Base-by-base conservation (phyloP, 2,797 vertebrate species). In the Cirrhinus mrigala region DNA sequence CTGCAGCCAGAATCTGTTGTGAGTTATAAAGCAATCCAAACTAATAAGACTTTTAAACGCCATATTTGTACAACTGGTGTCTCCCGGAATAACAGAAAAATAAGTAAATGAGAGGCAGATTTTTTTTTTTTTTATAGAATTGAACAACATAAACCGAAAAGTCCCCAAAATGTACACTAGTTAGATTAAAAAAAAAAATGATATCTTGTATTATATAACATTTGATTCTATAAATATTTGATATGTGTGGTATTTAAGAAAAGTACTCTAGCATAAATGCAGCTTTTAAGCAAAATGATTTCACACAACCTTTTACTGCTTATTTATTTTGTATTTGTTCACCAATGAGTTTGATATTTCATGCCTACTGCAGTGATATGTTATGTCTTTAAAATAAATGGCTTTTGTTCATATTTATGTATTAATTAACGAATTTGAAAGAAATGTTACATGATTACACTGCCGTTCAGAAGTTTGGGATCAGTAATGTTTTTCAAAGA, bases 1-100 rank as follows among this genome's bases (percentile, higher is more conserved):
- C 64, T 60, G 52, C 37, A 70, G 74, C 75, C 46, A 10, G 60
- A 70, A 79, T 84, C 37, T 78, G 83, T 50, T 82, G 3, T 46
- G 20, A 76, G 71, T 64, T 84, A 50, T 70, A 50, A 69, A 84
- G 20, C 40, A 84, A 70, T 81, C 48, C 48, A 81, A 81, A 69
- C 79, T 70, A 68, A 66, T 64, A 62, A 54, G 71, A 52, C 22
- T 52, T 66, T 40, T 64, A 22, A 66, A 64, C 22, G n/a, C 18
- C 74, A 52, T 62, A 20, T 83, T 75, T 83, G 46, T 52, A 74
- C 56, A 33, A 82, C 1, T 10, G 44, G 5, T 66, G 60, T 76
- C 58, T 75, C 16, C 22, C 24, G 62, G 24, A 48, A 71, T 71
- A 71, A 64, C 70, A 83, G 7, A 18, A 68, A 50, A 76, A 76